phyloP scores from a whole-genome alignment of 2,113 vertebrate genomes.

The Dendropsophus ebraccatus region DNA sequence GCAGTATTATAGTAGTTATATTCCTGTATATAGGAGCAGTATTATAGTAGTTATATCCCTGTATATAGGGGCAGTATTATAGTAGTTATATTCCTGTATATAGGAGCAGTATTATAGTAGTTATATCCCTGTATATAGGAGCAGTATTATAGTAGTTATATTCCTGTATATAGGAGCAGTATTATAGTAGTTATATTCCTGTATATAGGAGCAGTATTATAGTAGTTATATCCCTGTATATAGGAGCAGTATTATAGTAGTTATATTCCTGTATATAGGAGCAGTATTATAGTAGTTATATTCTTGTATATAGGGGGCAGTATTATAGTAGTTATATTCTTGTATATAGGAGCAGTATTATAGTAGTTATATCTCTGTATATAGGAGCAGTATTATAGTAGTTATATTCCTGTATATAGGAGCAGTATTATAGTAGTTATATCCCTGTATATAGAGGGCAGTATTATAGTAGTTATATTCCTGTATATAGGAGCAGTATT shows the following conservation, averaged over 20 bases:
- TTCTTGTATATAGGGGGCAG: too few species aligned
- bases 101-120: neutral
- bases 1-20: too few species aligned
- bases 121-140: too few species aligned
- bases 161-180: too few species aligned
- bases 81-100: neutral
- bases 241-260: neutral
- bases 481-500: neutral
- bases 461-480: constrained; percentile 1
- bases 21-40: neutral
- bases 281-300: neutral
- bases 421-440: neutral
- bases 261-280: neutral
- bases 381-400: too few species aligned
- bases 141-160: too few species aligned
- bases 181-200: too few species aligned
- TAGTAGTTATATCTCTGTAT: too few species aligned
- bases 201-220: neutral
- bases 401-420: too few species aligned
- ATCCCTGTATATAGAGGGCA: neutral
- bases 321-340: too few species aligned
- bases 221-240: neutral
- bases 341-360: too few species aligned
- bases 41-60: neutral
- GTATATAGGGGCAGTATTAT: constrained; percentile 5